phyloP scores from a whole-genome alignment of 2,888 invertebrate genomes.

The Drosophila limbata region DNA sequence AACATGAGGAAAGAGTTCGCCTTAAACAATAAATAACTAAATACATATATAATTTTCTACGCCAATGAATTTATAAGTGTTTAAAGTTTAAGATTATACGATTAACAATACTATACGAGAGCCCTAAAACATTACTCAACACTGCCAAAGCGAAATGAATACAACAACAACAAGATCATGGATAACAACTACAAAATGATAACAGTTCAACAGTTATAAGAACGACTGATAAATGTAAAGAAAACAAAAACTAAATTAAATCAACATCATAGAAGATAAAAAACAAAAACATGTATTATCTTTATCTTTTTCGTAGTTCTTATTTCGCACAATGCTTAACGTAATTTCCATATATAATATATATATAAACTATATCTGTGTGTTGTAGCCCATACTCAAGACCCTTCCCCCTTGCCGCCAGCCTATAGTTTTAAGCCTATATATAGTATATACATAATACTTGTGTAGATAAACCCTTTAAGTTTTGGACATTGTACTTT shows the following conservation, averaged over 20 bases:
- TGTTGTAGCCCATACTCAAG: constrained; percentile 47
- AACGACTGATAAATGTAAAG: constrained; percentile 67
- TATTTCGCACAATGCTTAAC: constrained; percentile 52
- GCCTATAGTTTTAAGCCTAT: constrained; percentile 35
- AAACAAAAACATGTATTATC: constrained; percentile 13
- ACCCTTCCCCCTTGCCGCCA: constrained; percentile 6
- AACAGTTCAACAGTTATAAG: constrained; percentile 55
- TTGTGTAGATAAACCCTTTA: constrained; percentile 21
- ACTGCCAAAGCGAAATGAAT: constrained; percentile 81
- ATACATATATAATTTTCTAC: constrained; percentile 28
- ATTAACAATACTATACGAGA: constrained; percentile 18
- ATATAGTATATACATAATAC: constrained; percentile 36
- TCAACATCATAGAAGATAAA: constrained; percentile 17
- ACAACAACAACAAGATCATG: constrained; percentile 38
- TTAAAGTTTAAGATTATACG: constrained; percentile 25
- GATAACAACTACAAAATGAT: constrained; percentile 34
- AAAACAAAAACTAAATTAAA: background rate
- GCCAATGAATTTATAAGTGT: constrained; percentile 44
- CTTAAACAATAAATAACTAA: constrained; percentile 36
- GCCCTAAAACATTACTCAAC: constrained; percentile 64
- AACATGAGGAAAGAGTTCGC: constrained; percentile 22
- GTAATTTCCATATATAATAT: constrained; percentile 44
- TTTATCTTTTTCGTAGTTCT: constrained; percentile 28
- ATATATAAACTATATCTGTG: constrained; percentile 34
- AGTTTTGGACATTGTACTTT: constrained; percentile 14